Base-by-base conservation (phyloP, 2,888 invertebrate species). In the Melanostoma mellinum region DNA sequence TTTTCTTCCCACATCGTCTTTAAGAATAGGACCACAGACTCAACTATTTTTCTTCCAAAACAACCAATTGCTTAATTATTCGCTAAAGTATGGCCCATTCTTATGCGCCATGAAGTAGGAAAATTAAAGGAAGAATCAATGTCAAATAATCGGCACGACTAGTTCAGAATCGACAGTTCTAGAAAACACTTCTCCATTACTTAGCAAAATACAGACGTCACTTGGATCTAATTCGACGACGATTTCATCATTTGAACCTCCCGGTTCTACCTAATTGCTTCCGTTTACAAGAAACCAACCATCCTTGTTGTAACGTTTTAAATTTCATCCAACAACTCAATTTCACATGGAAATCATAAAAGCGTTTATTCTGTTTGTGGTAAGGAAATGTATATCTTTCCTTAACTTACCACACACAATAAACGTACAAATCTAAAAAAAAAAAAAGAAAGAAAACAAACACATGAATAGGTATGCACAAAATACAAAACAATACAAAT, bases 351-450 rank as follows among this genome's bases (percentile, higher is more conserved):
- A 61, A 68, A 72, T 55, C 69, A 44, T 50, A 38, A 20, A 6
- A n/a, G 20, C 36, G 30, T 38, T 38, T 63, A 4, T 9, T n/a
- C 9, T 67, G 55, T 60, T 6, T 52, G 55, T 61, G 60, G 46
- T 9, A 0, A 36, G 73, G 73, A 78, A 74, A 69, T 74, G 44
- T 69, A 82, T 82, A 74, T 68, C 68, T 77, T 65, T 67, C 67
- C 56, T 38, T 55, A 38, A 9, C 56, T 58, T 53, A 33, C 20
- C 52, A 32, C 32, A 9, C 52, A 74, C 74, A 80, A 69, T 74
- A 68, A 69, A 10, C 75, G 10, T 40, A 52, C 38, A 52, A 52
- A n/a, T n/a, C n/a, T n/a, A n/a, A n/a, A n/a, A n/a, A n/a, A n/a
- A n/a, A n/a, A n/a, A n/a, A n/a, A n/a, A n/a, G n/a, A n/a, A n/a